A percentile compares a stretch with the other conserved stretches of the same genome.
Evolutionary conservation across 64 coral and sea anemone genomes (phyloP).

Genomic region (Pachyseris speciosa): DNA sequence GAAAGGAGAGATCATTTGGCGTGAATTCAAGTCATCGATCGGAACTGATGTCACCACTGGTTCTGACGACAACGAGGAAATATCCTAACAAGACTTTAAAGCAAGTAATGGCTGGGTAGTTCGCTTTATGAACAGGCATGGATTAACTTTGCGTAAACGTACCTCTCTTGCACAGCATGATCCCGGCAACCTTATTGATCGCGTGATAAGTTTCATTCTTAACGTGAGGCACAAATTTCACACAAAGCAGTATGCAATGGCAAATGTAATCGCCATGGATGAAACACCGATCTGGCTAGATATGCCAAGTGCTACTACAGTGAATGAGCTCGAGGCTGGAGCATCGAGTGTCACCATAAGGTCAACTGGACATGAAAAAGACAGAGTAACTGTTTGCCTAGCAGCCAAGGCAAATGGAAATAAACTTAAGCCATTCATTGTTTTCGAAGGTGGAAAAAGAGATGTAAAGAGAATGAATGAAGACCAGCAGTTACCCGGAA

Average conservation of each 20-base stretch:
- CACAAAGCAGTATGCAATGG: slow-evolving; percentile 45
- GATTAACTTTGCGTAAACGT: slow-evolving; percentile 17
- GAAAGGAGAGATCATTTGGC: slow-evolving; percentile 64
- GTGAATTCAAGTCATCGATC: slow-evolving; percentile 38
- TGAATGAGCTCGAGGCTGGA: slow-evolving; percentile 46
- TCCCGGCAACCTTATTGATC: slow-evolving; percentile 37
- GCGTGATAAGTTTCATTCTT: slow-evolving; percentile 65
- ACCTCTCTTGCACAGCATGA: slow-evolving; percentile 57
- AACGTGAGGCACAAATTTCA: slow-evolving; percentile 44
- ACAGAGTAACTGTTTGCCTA: slow-evolving; percentile 42
- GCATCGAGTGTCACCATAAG: slow-evolving; percentile 37
- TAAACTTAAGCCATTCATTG: slow-evolving; percentile 26
- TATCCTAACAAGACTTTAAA: slow-evolving; percentile 33
- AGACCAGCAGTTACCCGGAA: background rate
- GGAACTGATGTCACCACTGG: background rate
- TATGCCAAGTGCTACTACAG: slow-evolving; percentile 33
- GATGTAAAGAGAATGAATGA: slow-evolving; percentile 31
- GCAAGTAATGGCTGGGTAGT: slow-evolving; percentile 30
- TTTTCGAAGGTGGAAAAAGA: slow-evolving; percentile 30
- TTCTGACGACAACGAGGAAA: slow-evolving; percentile 3
- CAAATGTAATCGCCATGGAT: slow-evolving; percentile 54
- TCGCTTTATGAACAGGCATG: slow-evolving; percentile 31
- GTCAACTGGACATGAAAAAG: slow-evolving; percentile 38
- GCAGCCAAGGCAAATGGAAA: slow-evolving; percentile 11
- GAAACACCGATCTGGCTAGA: slow-evolving; percentile 38